phyloP scores from a whole-genome alignment of 2,888 invertebrate genomes.

The Thera obeliscata region DNA sequence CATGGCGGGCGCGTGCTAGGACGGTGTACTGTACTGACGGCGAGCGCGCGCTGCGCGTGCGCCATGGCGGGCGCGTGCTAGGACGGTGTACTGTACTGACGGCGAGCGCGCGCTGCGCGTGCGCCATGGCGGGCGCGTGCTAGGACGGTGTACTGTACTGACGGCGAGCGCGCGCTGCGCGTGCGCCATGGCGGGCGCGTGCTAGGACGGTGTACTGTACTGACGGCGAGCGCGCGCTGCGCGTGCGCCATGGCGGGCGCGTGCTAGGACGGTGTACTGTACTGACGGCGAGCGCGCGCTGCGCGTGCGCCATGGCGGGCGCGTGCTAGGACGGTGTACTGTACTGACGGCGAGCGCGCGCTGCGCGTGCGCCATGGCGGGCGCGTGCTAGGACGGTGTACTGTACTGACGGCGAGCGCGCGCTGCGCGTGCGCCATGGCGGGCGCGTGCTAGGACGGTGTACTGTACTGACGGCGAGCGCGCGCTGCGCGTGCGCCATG shows the following conservation, averaged over 20 bases:
- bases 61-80: conserved; percentile 90
- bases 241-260: conserved; percentile 87
- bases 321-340: conserved; percentile 87
- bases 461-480: conserved; percentile 48
- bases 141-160: conserved; percentile 53
- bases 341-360: conserved; percentile 50
- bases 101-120: conserved; percentile 49
- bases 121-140: conserved; percentile 89
- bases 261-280: conserved; percentile 83
- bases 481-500: conserved; percentile 46
- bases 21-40: conserved; percentile 40
- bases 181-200: conserved; percentile 88
- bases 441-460: conserved; percentile 92
- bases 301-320: conserved; percentile 84
- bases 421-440: conserved; percentile 72
- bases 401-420: conserved; percentile 49
- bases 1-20: conserved; percentile 92
- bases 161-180: conserved; percentile 53
- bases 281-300: conserved; percentile 50
- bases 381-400: conserved; percentile 89
- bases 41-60: conserved; percentile 49
- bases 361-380: conserved; percentile 80
- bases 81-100: conserved; percentile 40
- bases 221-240: conserved; percentile 50
- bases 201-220: conserved; percentile 70